Evolutionary conservation across 2,888 invertebrate genomes (phyloP).

Genomic region (Agrilus biguttatus): DNA sequence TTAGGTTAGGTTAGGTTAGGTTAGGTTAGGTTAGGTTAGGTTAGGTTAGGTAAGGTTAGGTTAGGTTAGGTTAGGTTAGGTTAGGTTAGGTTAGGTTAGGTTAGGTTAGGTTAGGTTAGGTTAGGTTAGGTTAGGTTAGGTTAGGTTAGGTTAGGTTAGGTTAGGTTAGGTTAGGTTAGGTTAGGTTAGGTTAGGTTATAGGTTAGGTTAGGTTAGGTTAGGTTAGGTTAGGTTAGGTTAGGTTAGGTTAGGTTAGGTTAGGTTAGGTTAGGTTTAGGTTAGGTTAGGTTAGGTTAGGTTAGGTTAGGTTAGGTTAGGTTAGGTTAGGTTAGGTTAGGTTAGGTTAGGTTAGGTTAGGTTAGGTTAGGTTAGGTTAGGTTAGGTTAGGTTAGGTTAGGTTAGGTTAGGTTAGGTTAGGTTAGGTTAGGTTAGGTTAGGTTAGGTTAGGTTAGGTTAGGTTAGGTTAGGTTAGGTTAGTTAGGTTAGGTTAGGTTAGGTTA

Average conservation of each 20-base stretch:
- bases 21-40: too few species aligned
- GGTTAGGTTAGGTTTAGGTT: slow-evolving; percentile 12
- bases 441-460: slow-evolving; percentile 11
- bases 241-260: slow-evolving; percentile 11
- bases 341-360: slow-evolving; percentile 7
- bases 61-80: slow-evolving; percentile 8
- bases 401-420: slow-evolving; percentile 8
- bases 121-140: slow-evolving; percentile 7
- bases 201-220: slow-evolving; percentile 11
- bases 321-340: slow-evolving; percentile 11
- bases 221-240: slow-evolving; percentile 12
- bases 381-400: not conserved
- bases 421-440: slow-evolving; percentile 11
- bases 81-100: slow-evolving; percentile 11
- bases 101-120: slow-evolving; percentile 2
- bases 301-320: slow-evolving; percentile 9
- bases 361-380: slow-evolving; percentile 1
- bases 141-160: slow-evolving; percentile 9
- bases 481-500: too few species aligned
- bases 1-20: too few species aligned
- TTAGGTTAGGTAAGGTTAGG: slow-evolving; percentile 11
- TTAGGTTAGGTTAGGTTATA: too few species aligned
- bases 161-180: slow-evolving; percentile 10
- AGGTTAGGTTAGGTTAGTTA: too few species aligned
- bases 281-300: slow-evolving; percentile 11